Conservation (phyloP, 2,888 invertebrate genomes). For the Synergus gifuensis region DNA sequence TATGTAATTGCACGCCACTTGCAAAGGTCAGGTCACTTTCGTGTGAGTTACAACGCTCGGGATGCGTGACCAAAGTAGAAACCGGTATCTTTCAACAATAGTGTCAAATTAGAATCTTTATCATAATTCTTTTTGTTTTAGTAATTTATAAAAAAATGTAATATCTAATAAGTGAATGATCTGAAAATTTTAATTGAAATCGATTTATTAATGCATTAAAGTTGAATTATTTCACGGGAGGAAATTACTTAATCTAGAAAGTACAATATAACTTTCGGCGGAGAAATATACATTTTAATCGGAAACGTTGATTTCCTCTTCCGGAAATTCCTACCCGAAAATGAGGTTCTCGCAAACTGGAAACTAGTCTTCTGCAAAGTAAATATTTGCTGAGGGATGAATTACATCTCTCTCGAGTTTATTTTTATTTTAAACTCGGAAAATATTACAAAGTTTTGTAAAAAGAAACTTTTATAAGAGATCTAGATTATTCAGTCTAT, state of each 20-base stretch:
- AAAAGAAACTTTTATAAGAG: not conserved
- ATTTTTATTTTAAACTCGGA: not conserved
- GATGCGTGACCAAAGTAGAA: not conserved
- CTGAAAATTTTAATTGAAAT: not conserved
- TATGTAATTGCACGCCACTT: conserved; percentile 5
- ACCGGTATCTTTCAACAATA: not conserved
- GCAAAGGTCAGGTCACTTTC: not conserved
- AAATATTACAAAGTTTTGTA: not conserved
- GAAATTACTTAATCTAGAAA: conserved; percentile 6
- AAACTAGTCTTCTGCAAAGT: conserved; percentile 7
- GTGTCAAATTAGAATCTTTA: not conserved
- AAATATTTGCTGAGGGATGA: not conserved
- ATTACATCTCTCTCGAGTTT: not conserved
- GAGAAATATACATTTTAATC: not conserved
- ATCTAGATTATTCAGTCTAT: not conserved
- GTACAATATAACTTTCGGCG: not conserved
- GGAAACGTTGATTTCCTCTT: not conserved
- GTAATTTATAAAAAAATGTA: not conserved
- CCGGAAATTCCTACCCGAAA: not conserved
- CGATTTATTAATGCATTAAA: not conserved
- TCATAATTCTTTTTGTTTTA: not conserved
- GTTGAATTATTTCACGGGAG: not conserved
- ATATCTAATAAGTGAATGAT: not conserved
- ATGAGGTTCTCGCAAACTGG: not conserved
- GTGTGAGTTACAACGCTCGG: not conserved